A percentile compares a stretch with the other conserved stretches of the same genome.
Evolutionary conservation across 2,113 vertebrate genomes (phyloP).

Genomic region (Carassius carassius): DNA sequence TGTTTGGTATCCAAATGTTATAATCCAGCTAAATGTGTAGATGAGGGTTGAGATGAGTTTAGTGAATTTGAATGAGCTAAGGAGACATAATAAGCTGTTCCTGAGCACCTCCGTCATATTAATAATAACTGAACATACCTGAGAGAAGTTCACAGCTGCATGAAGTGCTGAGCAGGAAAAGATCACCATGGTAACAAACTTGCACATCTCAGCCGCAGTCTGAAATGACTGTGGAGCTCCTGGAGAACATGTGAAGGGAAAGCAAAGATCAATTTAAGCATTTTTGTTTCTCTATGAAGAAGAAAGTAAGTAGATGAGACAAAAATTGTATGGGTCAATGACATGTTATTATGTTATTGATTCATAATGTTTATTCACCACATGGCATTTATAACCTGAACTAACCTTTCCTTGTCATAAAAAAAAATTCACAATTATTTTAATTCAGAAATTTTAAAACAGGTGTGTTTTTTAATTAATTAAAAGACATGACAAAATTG

Average conservation of each 20-base stretch:
- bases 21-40: slow-evolving; percentile 74
- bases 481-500: background rate
- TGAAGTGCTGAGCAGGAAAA: slow-evolving; percentile 80
- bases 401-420: background rate
- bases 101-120: background rate
- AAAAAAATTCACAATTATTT: background rate
- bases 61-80: background rate
- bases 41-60: background rate
- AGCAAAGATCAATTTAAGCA: background rate
- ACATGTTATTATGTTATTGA: too few species aligned
- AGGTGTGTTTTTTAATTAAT: background rate
- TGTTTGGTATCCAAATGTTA: slow-evolving; percentile 81
- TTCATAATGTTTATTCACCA: too few species aligned
- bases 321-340: background rate
- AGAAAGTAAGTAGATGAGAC: background rate
- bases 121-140: slow-evolving; percentile 66
- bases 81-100: background rate
- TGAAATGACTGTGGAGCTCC: slow-evolving; percentile 74
- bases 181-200: slow-evolving; percentile 80
- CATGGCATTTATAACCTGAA: too few species aligned
- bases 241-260: slow-evolving; percentile 50
- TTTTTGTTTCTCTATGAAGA: background rate
- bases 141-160: slow-evolving; percentile 81
- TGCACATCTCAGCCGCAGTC: slow-evolving; percentile 70
- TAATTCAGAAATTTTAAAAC: too few species aligned